Percentiles rank a stretch among this genome's conserved stretches.
These are phyloP conservation scores for Drosophila sturtevanti DNA, from an alignment of 1,140 invertebrate genomes.

Conservation along the genomic window DNA sequence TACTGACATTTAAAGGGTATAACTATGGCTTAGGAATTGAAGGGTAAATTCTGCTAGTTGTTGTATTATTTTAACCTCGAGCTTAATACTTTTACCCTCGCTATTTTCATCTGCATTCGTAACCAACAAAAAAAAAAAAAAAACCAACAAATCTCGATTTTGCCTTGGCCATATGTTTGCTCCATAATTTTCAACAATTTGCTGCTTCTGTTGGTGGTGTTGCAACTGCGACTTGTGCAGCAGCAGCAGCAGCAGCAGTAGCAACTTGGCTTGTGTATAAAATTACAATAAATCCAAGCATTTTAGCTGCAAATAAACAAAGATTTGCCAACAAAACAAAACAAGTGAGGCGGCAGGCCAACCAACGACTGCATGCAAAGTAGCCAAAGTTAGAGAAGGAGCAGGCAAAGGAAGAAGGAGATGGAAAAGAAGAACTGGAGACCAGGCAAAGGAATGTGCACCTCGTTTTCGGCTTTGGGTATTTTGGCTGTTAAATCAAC, in stretches of 20 bases:
- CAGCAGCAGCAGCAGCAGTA: neutral
- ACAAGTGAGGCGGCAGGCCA: slow-evolving; percentile 36
- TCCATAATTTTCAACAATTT: slow-evolving; percentile 58
- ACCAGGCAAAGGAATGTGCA: neutral
- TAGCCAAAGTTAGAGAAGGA: slow-evolving; percentile 33
- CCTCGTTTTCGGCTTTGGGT: slow-evolving; percentile 26
- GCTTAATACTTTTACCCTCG: neutral
- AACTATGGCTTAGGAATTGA: neutral
- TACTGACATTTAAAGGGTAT: neutral
- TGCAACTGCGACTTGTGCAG: neutral
- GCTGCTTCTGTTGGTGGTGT: slow-evolving; percentile 14
- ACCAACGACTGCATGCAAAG: slow-evolving; percentile 71
- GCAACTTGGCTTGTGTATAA: slow-evolving; percentile 60
- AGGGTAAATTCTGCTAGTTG: neutral
- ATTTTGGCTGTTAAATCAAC: slow-evolving; percentile 73
- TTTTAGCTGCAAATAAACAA: slow-evolving; percentile 81
- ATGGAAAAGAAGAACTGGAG: neutral
- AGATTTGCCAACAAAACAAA: slow-evolving; percentile 77
- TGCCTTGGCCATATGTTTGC: slow-evolving; percentile 51
- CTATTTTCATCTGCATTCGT: neutral
- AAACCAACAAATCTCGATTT: slow-evolving; percentile 51
- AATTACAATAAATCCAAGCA: slow-evolving; percentile 80
- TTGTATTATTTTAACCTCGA: neutral
- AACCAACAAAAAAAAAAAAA: too few species aligned
- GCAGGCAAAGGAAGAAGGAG: slow-evolving; percentile 5